Evolutionary conservation across 64 coral and sea anemone species (phyloP).

Genomic region (Porites lutea): DNA sequence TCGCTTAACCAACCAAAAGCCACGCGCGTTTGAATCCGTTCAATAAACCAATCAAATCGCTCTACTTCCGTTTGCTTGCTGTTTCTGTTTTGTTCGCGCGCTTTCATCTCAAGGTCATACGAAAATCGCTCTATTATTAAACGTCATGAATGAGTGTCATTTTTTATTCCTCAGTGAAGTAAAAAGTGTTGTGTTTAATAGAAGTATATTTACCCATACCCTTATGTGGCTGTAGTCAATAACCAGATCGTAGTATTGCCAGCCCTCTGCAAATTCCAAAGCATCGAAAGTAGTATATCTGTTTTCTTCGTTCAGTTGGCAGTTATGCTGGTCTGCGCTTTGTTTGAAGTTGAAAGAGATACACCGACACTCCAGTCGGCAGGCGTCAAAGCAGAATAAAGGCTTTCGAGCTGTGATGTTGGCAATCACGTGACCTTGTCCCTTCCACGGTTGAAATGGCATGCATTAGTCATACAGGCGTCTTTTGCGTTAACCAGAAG

Average conservation of each 20-base stretch:
- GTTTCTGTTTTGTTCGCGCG: too few species aligned
- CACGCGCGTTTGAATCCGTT: too few species aligned
- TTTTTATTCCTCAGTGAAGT: too few species aligned
- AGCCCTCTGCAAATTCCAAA: neutral
- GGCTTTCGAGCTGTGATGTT: neutral
- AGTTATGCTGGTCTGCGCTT: neutral
- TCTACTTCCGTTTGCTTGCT: too few species aligned
- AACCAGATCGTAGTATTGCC: neutral
- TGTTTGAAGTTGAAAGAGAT: neutral
- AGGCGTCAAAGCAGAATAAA: neutral
- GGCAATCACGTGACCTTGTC: neutral
- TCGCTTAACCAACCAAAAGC: too few species aligned
- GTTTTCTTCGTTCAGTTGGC: conserved; percentile 18
- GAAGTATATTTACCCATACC: neutral
- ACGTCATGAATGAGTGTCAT: too few species aligned
- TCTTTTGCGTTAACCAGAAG: too few species aligned
- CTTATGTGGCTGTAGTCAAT: neutral
- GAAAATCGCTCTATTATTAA: too few species aligned
- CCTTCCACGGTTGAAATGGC: neutral
- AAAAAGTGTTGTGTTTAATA: too few species aligned
- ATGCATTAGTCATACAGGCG: neutral
- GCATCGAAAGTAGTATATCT: neutral
- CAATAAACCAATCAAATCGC: too few species aligned
- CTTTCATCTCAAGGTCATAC: too few species aligned
- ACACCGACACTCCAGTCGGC: neutral